A percentile compares a stretch with the other conserved stretches of the same genome.
These are phyloP conservation scores for Hybos culiciformis DNA, from an alignment of 2,888 invertebrate genomes.

Conservation along the genomic window DNA sequence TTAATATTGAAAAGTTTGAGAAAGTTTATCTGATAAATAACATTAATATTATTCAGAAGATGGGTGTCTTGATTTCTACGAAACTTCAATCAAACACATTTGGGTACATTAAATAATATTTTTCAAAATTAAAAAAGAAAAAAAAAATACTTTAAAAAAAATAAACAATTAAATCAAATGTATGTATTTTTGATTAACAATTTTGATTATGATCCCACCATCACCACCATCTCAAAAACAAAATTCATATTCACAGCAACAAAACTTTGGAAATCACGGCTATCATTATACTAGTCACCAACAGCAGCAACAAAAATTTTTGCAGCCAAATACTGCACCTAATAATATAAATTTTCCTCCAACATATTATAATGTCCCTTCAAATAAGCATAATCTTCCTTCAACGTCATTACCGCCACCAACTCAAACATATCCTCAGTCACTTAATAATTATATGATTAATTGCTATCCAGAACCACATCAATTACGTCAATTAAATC, in stretches of 20 bases:
- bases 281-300: neutral
- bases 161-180: neutral
- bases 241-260: constrained; percentile 8
- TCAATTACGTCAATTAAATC: constrained; percentile 3
- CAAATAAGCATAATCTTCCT: neutral
- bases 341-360: neutral
- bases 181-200: no score
- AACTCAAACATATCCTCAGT: constrained; percentile 13
- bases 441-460: constrained; percentile 12
- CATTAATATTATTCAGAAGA: no score
- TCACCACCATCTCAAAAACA: constrained; percentile 3
- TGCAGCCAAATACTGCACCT: neutral
- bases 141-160: neutral
- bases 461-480: constrained; percentile 11
- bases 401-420: constrained; percentile 7
- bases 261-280: neutral
- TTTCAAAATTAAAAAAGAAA: no score
- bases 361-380: no score
- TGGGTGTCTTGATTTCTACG: no score
- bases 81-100: no score
- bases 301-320: neutral
- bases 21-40: no score
- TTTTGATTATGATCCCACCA: constrained; percentile 1
- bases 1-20: no score
- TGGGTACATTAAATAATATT: no score